Percentiles rank a stretch among this genome's conserved stretches.
These are phyloP conservation scores for Palythoa heliodiscus DNA, from an alignment of 92 coral and sea anemone genomes.

Conservation along the genomic window DNA sequence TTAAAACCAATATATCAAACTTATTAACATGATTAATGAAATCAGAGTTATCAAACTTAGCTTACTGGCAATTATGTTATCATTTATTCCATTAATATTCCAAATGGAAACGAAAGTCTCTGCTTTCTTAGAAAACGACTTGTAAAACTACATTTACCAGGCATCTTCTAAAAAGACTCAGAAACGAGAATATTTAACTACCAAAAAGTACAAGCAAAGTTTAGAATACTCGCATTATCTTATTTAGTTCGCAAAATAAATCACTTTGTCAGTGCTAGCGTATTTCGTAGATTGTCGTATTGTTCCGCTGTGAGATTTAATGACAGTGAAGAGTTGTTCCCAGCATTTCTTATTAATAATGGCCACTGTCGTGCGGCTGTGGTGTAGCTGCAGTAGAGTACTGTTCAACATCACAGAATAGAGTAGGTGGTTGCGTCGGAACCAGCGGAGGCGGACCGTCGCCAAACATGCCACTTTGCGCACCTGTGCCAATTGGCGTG, in stretches of 20 bases:
- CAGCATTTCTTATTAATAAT: neutral
- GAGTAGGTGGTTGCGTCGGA: constrained; percentile 3
- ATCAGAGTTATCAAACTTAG: constrained; percentile 5
- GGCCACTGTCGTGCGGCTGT: constrained; percentile 1
- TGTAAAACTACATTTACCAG: constrained; percentile 10
- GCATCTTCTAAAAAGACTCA: neutral
- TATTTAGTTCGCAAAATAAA: neutral
- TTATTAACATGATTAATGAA: constrained; percentile 11
- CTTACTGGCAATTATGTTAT: constrained; percentile 4
- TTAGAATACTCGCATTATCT: constrained; percentile 21
- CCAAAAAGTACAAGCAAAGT: constrained; percentile 9
- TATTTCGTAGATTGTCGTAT: constrained; percentile 1
- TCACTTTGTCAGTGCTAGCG: neutral
- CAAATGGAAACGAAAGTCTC: constrained; percentile 15
- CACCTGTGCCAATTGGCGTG: neutral
- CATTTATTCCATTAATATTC: constrained; percentile 8
- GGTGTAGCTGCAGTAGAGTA: neutral
- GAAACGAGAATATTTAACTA: constrained; percentile 5
- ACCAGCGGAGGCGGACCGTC: neutral
- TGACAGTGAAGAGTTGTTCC: constrained; percentile 2
- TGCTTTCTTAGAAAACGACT: constrained; percentile 19
- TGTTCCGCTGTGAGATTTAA: neutral
- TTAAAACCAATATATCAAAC: constrained; percentile 13
- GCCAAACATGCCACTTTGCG: neutral
- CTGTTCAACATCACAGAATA: constrained; percentile 8